These are phyloP conservation scores for Orchesella cincta DNA, from an alignment of 1,140 invertebrate species.

Conservation along the genomic window DNA sequence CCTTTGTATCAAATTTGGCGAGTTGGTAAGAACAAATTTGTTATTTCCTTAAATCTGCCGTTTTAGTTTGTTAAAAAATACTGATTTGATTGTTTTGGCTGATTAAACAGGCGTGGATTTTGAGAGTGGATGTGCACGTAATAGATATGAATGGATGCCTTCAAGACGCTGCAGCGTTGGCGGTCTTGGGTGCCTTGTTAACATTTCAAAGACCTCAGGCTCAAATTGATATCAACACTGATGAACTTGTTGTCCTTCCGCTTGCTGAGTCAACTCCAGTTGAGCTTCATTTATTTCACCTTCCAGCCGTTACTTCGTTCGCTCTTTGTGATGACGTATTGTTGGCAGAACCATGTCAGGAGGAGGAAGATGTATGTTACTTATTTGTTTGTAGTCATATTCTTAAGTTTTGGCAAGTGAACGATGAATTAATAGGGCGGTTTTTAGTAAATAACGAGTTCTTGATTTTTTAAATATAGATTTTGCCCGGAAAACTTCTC, in stretches of 20 bases:
- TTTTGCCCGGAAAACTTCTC: constrained; percentile 45
- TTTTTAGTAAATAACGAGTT: not conserved
- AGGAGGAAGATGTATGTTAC: constrained; percentile 48
- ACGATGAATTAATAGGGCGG: not conserved
- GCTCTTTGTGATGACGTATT: constrained; percentile 26
- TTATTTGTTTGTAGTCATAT: too few species aligned
- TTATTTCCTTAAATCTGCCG: not conserved
- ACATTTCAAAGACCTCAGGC: constrained; percentile 46
- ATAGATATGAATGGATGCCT: constrained; percentile 50
- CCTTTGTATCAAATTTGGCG: constrained; percentile 50
- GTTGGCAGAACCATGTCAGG: constrained; percentile 43
- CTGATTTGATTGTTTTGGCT: not conserved
- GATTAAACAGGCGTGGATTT: constrained; percentile 47
- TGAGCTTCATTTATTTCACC: constrained; percentile 44
- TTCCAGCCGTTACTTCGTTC: constrained; percentile 47
- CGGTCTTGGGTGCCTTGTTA: constrained; percentile 45
- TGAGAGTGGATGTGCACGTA: constrained; percentile 48
- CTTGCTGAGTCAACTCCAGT: constrained; percentile 46
- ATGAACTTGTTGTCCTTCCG: constrained; percentile 39
- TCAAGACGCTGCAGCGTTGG: constrained; percentile 43
- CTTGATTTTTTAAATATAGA: constrained; percentile 30
- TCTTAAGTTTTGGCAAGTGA: not conserved
- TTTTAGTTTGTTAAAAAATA: not conserved
- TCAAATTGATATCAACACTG: constrained; percentile 39
- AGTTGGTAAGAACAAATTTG: constrained; percentile 39